A percentile compares a stretch with the other conserved stretches of the same genome.
These are phyloP conservation scores for Heliothis peltigera DNA, from an alignment of 2,888 invertebrate species.

Conservation along the genomic window DNA sequence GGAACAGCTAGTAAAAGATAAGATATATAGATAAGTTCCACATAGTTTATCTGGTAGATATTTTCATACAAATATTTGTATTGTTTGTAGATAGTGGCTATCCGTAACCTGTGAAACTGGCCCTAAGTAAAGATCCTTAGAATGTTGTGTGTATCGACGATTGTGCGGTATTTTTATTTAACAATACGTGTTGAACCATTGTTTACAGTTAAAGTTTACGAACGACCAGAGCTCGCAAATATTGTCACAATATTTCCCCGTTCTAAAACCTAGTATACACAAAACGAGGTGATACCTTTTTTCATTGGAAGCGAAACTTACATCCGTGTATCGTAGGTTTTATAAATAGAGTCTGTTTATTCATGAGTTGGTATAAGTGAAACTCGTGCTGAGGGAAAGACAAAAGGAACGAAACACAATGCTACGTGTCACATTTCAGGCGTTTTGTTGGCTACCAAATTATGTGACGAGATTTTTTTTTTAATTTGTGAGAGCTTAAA, in stretches of 20 bases:
- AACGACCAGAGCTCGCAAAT: slow-evolving; percentile 6
- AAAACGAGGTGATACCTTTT: slow-evolving; percentile 20
- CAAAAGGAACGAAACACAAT: slow-evolving; percentile 42
- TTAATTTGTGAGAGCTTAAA: background rate
- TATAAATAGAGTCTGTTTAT: slow-evolving; percentile 47
- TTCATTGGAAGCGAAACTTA: slow-evolving; percentile 28
- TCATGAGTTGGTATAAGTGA: slow-evolving; percentile 38
- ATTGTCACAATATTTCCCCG: slow-evolving; percentile 5
- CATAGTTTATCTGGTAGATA: too few species aligned
- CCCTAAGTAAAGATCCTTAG: too few species aligned
- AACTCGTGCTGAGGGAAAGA: slow-evolving; percentile 26
- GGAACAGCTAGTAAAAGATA: too few species aligned
- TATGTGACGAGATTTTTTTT: slow-evolving; percentile 13
- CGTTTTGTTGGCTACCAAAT: slow-evolving; percentile 28
- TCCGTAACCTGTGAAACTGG: too few species aligned
- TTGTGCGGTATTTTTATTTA: background rate
- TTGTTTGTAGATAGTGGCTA: too few species aligned
- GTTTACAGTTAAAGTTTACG: background rate
- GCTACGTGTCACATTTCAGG: slow-evolving; percentile 30
- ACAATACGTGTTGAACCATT: background rate
- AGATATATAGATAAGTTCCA: too few species aligned
- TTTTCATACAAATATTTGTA: too few species aligned
- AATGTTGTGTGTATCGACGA: background rate
- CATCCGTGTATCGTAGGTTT: slow-evolving; percentile 22
- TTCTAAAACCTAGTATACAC: slow-evolving; percentile 14